Evolutionary conservation across 1,140 invertebrate species (phyloP), one percentile per base, ranked within the genome.

Genomic region (Tetragonula clypearis): DNA sequence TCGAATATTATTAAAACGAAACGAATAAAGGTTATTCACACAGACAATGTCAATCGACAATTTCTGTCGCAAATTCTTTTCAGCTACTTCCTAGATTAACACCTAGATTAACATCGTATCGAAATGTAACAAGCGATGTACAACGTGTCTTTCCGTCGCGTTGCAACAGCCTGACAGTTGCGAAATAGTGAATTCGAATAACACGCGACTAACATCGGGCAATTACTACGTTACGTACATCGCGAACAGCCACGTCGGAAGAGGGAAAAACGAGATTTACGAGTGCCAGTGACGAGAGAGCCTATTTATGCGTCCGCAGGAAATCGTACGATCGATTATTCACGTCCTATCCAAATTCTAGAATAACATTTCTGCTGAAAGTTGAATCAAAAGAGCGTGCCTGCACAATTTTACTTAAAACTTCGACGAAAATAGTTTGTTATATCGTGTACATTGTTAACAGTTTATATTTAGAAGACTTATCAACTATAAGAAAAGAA

Each of bases 141-240:
- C 23, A 26, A n/a, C 17, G 23, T 3, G 49, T 26, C n/a, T 26
- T 26, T 5, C 41, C 2, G 19, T 12, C 72, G 72, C 41, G 1
- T 19, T 12, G 72, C n/a, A 17, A 72, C 41, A 4, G 41, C 12
- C 49, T 1, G 72, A 74, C 72, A 6, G 49, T 26, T n/a, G 8
- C 4, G 55, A 74, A 74, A 74, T 55, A 74, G 55, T 74, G 72
- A 30, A 74, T 74, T 55, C 72, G 53, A 74, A 74, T 26, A 55
- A 74, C 72, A 74, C 49, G 23, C 41, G 49, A 53, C n/a, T 21
- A 74, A 53, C 72, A 74, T 26, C 9, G n/a, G 26, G 72, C 26
- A 26, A 73, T 74, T 26, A 26, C 72, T 21, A 14, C 9, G n/a
- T 55, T 12, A 53, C 15, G 11, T 15, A 55, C n/a, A n/a, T 8